Conservation (phyloP, 2,797 vertebrate genomes). For the Tokudaia tokunoshimensis region DNA sequence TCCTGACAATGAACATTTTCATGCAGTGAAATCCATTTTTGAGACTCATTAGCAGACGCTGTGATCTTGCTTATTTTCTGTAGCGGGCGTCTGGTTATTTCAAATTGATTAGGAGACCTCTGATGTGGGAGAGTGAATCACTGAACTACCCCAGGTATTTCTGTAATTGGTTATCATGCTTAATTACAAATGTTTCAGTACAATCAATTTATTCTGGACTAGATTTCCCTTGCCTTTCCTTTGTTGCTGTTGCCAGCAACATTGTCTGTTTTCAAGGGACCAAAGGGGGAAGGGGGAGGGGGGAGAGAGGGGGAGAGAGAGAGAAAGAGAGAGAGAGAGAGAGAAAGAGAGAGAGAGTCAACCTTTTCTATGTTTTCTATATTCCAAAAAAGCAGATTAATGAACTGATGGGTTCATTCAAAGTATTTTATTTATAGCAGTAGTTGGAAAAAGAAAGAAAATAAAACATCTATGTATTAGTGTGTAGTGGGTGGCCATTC, state of each 20-base stretch:
- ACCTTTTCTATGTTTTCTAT: conserved; percentile 56
- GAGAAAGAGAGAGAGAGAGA: background rate
- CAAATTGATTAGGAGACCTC: conserved; percentile 89
- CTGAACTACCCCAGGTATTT: conserved; percentile 88
- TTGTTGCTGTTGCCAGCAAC: conserved; percentile 66
- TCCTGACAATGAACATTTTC: conserved; percentile 89
- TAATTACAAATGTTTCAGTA: conserved; percentile 89
- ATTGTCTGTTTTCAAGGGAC: conserved; percentile 73
- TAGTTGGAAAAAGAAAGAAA: conserved; percentile 77
- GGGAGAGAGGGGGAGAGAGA: background rate
- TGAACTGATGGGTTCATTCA: conserved; percentile 83
- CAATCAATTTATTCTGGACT: conserved; percentile 86
- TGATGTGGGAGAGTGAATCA: conserved; percentile 86
- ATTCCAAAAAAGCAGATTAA: conserved; percentile 76
- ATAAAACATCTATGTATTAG: conserved; percentile 62
- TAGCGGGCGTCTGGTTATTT: conserved; percentile 86
- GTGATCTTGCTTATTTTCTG: conserved; percentile 90
- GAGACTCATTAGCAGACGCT: conserved; percentile 89
- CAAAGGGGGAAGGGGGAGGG: background rate
- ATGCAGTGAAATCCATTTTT: conserved; percentile 88
- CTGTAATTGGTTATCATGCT: conserved; percentile 89
- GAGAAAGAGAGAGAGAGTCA: background rate
- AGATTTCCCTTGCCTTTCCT: conserved; percentile 83
- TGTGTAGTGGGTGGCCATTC: conserved; percentile 46
- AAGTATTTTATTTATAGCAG: conserved; percentile 78